These are phyloP conservation scores for Drosophila borealis DNA, from an alignment of 2,888 invertebrate species.

Conservation along the genomic window DNA sequence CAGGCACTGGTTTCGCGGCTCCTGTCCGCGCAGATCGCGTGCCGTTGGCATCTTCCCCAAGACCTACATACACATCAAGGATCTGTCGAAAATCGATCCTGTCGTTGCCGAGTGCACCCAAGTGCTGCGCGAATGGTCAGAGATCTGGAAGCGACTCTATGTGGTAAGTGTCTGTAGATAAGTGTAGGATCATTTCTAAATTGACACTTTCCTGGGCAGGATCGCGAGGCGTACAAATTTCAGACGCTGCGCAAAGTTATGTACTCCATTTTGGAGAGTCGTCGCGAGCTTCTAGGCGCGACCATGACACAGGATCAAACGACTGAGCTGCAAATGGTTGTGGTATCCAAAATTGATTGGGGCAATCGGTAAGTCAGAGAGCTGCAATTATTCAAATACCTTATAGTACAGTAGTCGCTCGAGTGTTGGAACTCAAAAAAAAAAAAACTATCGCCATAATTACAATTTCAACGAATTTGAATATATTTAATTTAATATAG, in stretches of 20 bases:
- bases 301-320: conserved; percentile 97
- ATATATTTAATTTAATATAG: too few species aligned
- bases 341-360: conserved; percentile 97
- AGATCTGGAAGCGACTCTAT: conserved; percentile 96
- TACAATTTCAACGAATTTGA: too few species aligned
- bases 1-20: conserved; percentile 93
- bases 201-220: conserved; percentile 86
- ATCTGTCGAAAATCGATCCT: conserved; percentile 94
- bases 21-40: conserved; percentile 91
- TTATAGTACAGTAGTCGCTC: too few species aligned
- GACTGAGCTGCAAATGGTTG: conserved; percentile 92
- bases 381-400: neutral
- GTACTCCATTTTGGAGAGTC: conserved; percentile 94
- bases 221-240: conserved; percentile 93
- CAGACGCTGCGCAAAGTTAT: conserved; percentile 94
- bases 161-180: conserved; percentile 88
- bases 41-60: conserved; percentile 91
- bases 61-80: conserved; percentile 93
- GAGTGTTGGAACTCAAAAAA: too few species aligned
- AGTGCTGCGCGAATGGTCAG: conserved; percentile 96
- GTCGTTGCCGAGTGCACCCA: conserved; percentile 96
- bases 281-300: conserved; percentile 93
- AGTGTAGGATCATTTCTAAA: too few species aligned
- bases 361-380: conserved; percentile 92
- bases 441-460: too few species aligned